Percentiles rank a stretch among this genome's conserved stretches.
Conservation (phyloP, 2,888 invertebrate genomes). For the Dasypolia templi region DNA sequence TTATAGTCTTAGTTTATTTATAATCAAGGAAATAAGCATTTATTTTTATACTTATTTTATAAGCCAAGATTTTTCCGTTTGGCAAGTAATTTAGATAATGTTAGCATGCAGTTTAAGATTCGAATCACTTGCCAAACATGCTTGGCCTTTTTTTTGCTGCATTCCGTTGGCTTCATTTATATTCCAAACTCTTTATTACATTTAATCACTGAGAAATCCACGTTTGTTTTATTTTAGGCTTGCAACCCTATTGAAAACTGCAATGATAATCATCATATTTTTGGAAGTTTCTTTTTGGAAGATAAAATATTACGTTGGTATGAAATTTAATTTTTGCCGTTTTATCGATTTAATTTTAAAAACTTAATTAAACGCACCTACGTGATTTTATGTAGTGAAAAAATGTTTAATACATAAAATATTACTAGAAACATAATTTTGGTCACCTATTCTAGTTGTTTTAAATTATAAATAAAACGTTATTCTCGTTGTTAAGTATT, state of each 20-base stretch:
- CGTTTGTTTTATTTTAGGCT: conserved; percentile 29
- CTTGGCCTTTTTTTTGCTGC: conserved; percentile 54
- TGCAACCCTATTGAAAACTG: conserved; percentile 11
- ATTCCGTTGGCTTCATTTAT: conserved; percentile 49
- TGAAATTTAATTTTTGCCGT: background rate
- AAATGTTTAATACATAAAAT: background rate
- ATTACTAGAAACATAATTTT: conserved; percentile 20
- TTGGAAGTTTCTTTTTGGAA: background rate
- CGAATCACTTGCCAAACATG: conserved; percentile 57
- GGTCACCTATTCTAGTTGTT: conserved; percentile 30
- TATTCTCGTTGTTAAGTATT: conserved; percentile 48
- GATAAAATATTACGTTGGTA: background rate
- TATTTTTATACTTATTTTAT: conserved; percentile 56
- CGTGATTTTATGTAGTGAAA: conserved; percentile 21
- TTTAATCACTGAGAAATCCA: conserved; percentile 33
- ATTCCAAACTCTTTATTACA: conserved; percentile 43
- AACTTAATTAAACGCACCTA: conserved; percentile 17
- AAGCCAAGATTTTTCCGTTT: conserved; percentile 53
- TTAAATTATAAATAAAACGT: conserved; percentile 27
- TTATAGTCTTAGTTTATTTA: conserved; percentile 42
- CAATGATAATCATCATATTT: background rate
- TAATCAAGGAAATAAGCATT: conserved; percentile 52
- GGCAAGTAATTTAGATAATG: conserved; percentile 48
- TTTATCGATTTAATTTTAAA: background rate
- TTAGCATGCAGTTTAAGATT: conserved; percentile 41